Base-by-base conservation (phyloP, 1,140 invertebrate species). In the Rhagoletis zephyria region DNA sequence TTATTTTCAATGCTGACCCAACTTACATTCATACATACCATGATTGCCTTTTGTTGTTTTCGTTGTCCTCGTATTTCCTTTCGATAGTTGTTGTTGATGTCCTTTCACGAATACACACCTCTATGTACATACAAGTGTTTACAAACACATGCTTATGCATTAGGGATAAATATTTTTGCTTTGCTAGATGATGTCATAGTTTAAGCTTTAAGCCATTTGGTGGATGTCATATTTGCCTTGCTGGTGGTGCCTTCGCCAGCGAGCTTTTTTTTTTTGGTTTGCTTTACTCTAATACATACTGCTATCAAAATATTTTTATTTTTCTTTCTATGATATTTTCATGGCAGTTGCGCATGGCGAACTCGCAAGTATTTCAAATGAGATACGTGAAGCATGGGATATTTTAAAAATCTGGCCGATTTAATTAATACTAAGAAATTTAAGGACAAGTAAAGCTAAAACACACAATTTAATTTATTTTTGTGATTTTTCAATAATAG, bases 181-280 rank as follows among this genome's bases (percentile, higher is more conserved):
- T 14, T 51, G 48, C 9, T 51, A 19, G 56, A 81, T 81, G 74
- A 81, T 81, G 74, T 81, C 74, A 81, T 81, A 19, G 74, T 81
- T 81, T n/a, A 56, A 56, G 74, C 74, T 81, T 30, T 42, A 6
- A 19, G 4, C 5, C 48, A 81, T 10, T 59, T 81, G 48, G 5
- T 19, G 1, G 1, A 81, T 48, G 48, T 59, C 16, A 81, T 81
- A 16, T 81, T 59, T n/a, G 14, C 4, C 10, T 77, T 12, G 45
- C n/a, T 45, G 6, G 45, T 45, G 45, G 45, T 45, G 70, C 70
- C 45, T 67, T 67, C 10, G 4, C 19, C 19, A 48, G 67, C 5
- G 67, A 74, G 67, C 67, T 74, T 74, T 74, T 30, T 30, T 30
- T 30, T 30, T 70, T 3, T 74, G 67, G 2, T 63, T 63, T 56